Conservation (phyloP, 2,113 vertebrate species). For the Daboia siamensis region DNA sequence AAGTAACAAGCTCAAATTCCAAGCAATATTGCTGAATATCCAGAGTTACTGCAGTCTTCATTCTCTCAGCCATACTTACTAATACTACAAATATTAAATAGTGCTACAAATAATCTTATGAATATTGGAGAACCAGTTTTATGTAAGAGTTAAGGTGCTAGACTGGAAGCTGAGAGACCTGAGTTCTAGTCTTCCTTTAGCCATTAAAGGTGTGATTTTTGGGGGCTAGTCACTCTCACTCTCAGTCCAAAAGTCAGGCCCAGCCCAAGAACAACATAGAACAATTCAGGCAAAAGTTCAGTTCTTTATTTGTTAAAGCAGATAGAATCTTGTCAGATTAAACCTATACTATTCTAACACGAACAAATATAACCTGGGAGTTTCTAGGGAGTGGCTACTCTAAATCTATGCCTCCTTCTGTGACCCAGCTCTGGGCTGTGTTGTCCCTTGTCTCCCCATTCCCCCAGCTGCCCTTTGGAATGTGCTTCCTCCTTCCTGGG, state of each 20-base stretch:
- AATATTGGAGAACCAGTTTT: background rate
- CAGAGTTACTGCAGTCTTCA: background rate
- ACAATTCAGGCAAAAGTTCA: background rate
- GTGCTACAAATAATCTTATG: background rate
- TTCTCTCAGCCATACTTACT: background rate
- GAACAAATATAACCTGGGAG: background rate
- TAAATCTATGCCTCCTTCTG: background rate
- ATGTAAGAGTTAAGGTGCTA: background rate
- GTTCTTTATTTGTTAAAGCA: background rate
- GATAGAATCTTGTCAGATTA: background rate
- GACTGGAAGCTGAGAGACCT: background rate
- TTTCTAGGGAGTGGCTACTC: background rate
- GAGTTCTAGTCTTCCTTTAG: background rate
- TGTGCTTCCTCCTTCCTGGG: background rate
- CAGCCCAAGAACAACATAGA: background rate
- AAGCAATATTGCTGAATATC: background rate
- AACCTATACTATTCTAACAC: background rate
- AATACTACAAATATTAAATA: background rate
- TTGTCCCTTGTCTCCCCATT: background rate
- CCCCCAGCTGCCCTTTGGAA: background rate
- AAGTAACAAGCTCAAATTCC: background rate
- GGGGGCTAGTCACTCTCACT: background rate
- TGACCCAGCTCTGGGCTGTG: background rate
- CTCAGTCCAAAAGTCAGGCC: background rate
- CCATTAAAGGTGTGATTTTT: background rate